Evolutionary conservation across 2,113 vertebrate species (phyloP), one percentile per base, ranked within the genome.

Genomic region (Morone saxatilis): DNA sequence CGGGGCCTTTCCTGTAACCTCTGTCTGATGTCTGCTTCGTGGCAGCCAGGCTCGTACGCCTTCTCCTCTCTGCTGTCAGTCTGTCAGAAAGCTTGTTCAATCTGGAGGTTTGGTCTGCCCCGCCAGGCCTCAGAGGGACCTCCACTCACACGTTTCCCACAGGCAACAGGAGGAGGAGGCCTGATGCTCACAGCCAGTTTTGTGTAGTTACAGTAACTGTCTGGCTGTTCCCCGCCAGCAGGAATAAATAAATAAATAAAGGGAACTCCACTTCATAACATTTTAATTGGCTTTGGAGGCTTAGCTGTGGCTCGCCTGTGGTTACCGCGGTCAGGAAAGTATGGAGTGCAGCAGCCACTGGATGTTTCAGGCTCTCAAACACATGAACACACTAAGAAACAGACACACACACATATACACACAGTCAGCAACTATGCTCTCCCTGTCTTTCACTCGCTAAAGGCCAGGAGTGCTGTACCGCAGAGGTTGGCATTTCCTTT

Each of bases 281-380:
- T 87, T 96, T 95, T 95, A 94, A 94, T 93, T 88, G 90, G 84
- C 86, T 86, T 92, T 84, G 86, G 91, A 92, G 90, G 68, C 92
- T 93, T 92, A 93, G 60, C 92, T 92, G 88, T 92, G 92, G 94
- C 82, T 92, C 78, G 89, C 89, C 91, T 94, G 93, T 90, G 94
- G 94, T 94, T 91, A 89, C 68, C 61, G 91, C 71, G 93, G 93
- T 93, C 86, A 89, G 89, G 85, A 81, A 82, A 94, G 74, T 87
- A 88, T 83, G 89, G 89, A 89, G 85, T 13, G 6, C 85, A 86
- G 89, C 86, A 91, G 90, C 88, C 84, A 90, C 88, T 88, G 87
- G 61, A 92, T 74, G 62, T 93, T 93, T 94, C 72, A 93, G 84
- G 78, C 81, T 90, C 80, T 85, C 67, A 74, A 75, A 85, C 93